phyloP scores from a whole-genome alignment of 2,113 vertebrate species.

The Scomber scombrus region DNA sequence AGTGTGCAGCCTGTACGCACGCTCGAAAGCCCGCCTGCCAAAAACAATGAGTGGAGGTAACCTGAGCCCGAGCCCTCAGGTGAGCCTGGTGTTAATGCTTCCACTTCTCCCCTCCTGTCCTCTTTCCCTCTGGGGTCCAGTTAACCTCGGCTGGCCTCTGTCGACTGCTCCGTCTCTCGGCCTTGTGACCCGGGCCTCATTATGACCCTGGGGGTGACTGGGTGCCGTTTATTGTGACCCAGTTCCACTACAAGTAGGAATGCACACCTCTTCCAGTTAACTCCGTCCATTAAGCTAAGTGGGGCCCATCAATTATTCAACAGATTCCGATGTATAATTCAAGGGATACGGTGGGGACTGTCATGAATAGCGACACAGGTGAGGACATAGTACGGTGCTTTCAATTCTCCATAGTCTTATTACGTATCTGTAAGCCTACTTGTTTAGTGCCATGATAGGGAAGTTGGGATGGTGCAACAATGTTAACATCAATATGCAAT shows the following conservation, averaged over 20 bases:
- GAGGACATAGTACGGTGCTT: slow-evolving; percentile 41
- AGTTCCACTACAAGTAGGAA: slow-evolving; percentile 59
- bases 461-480: slow-evolving; percentile 12
- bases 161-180: slow-evolving; percentile 39
- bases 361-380: slow-evolving; percentile 70
- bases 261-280: slow-evolving; percentile 70
- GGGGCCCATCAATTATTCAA: slow-evolving; percentile 79
- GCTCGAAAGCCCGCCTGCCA: slow-evolving; percentile 14
- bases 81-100: slow-evolving; percentile 57
- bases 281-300: slow-evolving; percentile 84
- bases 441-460: slow-evolving; percentile 7
- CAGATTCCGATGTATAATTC: slow-evolving; percentile 77
- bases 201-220: slow-evolving; percentile 60
- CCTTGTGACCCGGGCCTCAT: slow-evolving; percentile 56
- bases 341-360: slow-evolving; percentile 51
- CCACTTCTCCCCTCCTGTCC: slow-evolving; percentile 50
- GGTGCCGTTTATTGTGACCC: slow-evolving; percentile 60
- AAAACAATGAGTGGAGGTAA: slow-evolving; percentile 55
- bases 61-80: slow-evolving; percentile 58
- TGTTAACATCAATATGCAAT: slow-evolving; percentile 16
- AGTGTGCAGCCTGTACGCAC: background rate
- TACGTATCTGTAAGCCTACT: background rate
- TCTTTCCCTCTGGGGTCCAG: slow-evolving; percentile 67
- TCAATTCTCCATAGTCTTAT: slow-evolving; percentile 25
- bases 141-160: slow-evolving; percentile 74